phyloP scores from a whole-genome alignment of 1,140 invertebrate species.

The Melanaphis sacchari region DNA sequence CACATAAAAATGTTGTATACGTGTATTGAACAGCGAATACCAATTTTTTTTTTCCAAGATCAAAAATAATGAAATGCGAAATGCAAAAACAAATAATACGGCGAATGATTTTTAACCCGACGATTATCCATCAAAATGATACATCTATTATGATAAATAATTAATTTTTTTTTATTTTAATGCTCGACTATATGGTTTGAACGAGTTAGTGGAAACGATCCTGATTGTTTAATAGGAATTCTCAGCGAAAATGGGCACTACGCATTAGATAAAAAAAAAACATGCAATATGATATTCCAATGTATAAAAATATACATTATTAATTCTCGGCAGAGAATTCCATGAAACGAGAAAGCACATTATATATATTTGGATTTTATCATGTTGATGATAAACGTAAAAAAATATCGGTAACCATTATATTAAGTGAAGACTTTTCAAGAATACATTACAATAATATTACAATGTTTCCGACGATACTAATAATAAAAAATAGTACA shows the following conservation, averaged over 20 bases:
- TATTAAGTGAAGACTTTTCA: neutral
- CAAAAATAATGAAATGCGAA: neutral
- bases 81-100: neutral
- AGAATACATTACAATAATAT: neutral
- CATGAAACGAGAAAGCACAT: neutral
- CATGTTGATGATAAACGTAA: neutral
- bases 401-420: neutral
- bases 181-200: neutral
- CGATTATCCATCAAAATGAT: neutral
- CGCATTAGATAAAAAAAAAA: neutral
- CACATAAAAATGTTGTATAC: neutral
- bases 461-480: neutral
- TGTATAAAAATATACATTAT: neutral
- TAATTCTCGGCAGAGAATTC: slow-evolving; percentile 8
- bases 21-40: neutral
- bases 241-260: neutral
- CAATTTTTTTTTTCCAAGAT: neutral
- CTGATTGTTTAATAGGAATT: slow-evolving; percentile 25
- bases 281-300: slow-evolving; percentile 24
- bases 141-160: neutral
- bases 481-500: neutral
- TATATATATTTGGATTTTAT: neutral
- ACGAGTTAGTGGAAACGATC: slow-evolving; percentile 31
- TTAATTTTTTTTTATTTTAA: neutral
- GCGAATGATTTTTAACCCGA: neutral